These are phyloP conservation scores for Rugalucina vietnamica DNA, from an alignment of 2,888 invertebrate genomes.

Conservation along the genomic window DNA sequence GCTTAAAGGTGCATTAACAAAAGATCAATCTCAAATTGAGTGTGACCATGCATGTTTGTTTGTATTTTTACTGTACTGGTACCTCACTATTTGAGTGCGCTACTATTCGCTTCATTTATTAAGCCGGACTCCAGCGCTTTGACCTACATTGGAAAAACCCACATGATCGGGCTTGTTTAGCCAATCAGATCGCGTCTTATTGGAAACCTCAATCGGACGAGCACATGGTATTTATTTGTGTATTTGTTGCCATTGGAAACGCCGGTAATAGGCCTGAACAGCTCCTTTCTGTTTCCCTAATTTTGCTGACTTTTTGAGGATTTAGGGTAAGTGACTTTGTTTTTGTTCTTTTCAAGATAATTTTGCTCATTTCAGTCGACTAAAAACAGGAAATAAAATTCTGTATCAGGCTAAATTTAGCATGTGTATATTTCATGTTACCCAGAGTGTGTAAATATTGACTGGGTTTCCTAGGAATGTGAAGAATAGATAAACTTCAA, in stretches of 20 bases:
- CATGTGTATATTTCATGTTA: not conserved
- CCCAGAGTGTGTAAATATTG: not conserved
- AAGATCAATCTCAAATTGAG: not conserved
- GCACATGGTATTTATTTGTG: slow-evolving; percentile 61
- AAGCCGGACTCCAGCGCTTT: not conserved
- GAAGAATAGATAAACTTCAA: slow-evolving; percentile 9
- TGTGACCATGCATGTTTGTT: not conserved
- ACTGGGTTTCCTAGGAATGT: slow-evolving; percentile 35
- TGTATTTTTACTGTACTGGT: not conserved
- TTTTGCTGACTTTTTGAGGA: not conserved
- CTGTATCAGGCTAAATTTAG: slow-evolving; percentile 3
- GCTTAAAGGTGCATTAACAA: not conserved
- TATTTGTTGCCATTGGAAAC: slow-evolving; percentile 66
- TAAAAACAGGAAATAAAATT: no score
- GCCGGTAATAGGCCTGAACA: slow-evolving; percentile 41
- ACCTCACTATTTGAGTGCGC: not conserved
- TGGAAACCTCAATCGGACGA: slow-evolving; percentile 17
- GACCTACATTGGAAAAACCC: slow-evolving; percentile 29
- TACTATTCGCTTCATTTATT: not conserved
- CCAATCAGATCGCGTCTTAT: slow-evolving; percentile 44
- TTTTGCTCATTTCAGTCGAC: no score
- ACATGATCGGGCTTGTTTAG: slow-evolving; percentile 39
- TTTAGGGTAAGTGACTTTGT: not conserved
- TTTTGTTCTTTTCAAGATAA: no score
- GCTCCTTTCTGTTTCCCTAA: slow-evolving; percentile 52